Conservation (phyloP, 2,113 vertebrate genomes). For the Thamnophis sirtalis region DNA sequence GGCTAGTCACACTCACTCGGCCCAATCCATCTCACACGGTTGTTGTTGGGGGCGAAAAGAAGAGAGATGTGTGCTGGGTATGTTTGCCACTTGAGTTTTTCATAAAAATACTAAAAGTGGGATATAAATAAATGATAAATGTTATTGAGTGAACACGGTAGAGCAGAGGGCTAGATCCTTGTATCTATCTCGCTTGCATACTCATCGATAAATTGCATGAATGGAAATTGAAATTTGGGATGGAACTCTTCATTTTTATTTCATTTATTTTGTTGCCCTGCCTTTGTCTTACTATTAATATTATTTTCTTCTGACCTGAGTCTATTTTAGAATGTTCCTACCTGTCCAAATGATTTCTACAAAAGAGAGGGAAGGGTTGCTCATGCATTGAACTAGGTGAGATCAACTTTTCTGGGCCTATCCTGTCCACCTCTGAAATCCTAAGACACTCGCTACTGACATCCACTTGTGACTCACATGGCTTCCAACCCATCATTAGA, state of each 20-base stretch:
- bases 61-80: not conserved
- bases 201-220: not conserved
- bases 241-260: not conserved
- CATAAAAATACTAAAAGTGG: not conserved
- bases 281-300: not conserved
- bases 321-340: not conserved
- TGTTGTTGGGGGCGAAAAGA: not conserved
- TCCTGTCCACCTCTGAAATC: not conserved
- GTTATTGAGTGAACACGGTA: not conserved
- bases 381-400: not conserved
- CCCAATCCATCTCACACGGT: not conserved
- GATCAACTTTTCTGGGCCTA: not conserved
- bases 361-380: not conserved
- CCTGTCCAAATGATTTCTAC: not conserved
- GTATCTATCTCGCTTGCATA: not conserved
- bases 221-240: not conserved
- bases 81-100: not conserved
- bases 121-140: not conserved
- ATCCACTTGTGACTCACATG: not conserved
- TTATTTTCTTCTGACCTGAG: not conserved
- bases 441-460: not conserved
- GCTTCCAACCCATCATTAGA: constrained; percentile 20
- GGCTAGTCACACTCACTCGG: not conserved
- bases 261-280: not conserved
- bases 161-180: not conserved